Conservation (phyloP, 2,888 invertebrate genomes). For the Synanthedon formicaeformis region DNA sequence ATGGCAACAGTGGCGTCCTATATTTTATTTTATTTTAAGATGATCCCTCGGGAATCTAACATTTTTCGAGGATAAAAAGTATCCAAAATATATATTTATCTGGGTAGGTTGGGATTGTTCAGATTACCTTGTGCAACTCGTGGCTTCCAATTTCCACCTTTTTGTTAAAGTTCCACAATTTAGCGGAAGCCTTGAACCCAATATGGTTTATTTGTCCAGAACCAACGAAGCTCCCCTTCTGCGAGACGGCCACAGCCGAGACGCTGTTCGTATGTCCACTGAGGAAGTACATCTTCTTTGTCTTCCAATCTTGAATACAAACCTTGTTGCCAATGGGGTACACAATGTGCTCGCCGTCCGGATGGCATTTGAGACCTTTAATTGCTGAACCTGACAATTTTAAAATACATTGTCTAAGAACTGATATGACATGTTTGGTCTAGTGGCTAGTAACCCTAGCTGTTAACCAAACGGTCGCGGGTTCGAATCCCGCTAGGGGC, state of each 20-base stretch:
- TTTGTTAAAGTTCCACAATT: slow-evolving; percentile 86
- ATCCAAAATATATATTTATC: no score
- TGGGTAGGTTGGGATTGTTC: no score
- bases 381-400: slow-evolving; percentile 39
- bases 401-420: no score
- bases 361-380: slow-evolving; percentile 78
- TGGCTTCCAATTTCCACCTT: slow-evolving; percentile 75
- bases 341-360: slow-evolving; percentile 76
- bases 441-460: no score
- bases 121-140: slow-evolving; percentile 82
- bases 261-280: slow-evolving; percentile 85
- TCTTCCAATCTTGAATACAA: slow-evolving; percentile 75
- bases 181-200: slow-evolving; percentile 88
- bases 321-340: slow-evolving; percentile 86
- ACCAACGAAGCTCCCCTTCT: slow-evolving; percentile 80
- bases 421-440: no score
- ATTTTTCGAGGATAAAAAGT: no score
- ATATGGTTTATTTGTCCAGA: slow-evolving; percentile 93
- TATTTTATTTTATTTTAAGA: no score
- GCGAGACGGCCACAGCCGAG: slow-evolving; percentile 81
- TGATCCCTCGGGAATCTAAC: no score
- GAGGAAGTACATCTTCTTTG: slow-evolving; percentile 80
- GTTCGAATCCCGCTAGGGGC: no score
- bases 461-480: no score
- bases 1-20: no score